Conservation (phyloP, 2,113 vertebrate genomes). For the Vulpes ferrilata region DNA sequence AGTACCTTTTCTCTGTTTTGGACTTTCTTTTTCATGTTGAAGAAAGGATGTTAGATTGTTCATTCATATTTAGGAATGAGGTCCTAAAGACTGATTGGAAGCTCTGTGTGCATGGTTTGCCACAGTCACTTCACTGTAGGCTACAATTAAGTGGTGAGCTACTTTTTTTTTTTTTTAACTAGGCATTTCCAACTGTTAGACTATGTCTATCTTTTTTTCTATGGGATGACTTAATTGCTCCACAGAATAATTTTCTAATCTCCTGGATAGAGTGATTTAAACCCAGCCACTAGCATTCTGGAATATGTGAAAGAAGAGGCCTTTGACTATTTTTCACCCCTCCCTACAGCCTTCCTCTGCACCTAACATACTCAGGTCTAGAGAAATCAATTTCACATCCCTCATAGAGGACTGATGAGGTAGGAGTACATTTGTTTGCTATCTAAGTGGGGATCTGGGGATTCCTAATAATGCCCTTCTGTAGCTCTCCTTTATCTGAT, state of each 20-base stretch:
- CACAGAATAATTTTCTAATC: neutral
- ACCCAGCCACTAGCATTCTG: neutral
- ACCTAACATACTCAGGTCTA: neutral
- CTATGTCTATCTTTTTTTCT: neutral
- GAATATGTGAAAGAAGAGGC: neutral
- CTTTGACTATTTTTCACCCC: neutral
- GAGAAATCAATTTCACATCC: neutral
- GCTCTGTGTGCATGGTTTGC: neutral
- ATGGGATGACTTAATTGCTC: neutral
- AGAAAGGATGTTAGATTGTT: neutral
- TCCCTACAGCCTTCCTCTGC: neutral
- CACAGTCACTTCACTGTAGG: neutral
- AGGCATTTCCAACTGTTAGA: neutral
- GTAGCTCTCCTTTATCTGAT: neutral
- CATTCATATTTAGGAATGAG: neutral
- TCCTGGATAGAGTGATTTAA: neutral
- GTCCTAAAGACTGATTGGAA: neutral
- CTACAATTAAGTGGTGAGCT: neutral
- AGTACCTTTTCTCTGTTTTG: neutral
- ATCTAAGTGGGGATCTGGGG: neutral
- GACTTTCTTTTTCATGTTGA: constrained; percentile 3
- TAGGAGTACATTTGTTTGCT: neutral
- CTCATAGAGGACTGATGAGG: neutral
- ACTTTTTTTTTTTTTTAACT: neutral
- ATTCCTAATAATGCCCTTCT: neutral